A percentile compares a stretch with the other conserved stretches of the same genome.
These are phyloP conservation scores for Phyllopteryx taeniolatus DNA, from an alignment of 2,113 vertebrate species.

Conservation along the genomic window DNA sequence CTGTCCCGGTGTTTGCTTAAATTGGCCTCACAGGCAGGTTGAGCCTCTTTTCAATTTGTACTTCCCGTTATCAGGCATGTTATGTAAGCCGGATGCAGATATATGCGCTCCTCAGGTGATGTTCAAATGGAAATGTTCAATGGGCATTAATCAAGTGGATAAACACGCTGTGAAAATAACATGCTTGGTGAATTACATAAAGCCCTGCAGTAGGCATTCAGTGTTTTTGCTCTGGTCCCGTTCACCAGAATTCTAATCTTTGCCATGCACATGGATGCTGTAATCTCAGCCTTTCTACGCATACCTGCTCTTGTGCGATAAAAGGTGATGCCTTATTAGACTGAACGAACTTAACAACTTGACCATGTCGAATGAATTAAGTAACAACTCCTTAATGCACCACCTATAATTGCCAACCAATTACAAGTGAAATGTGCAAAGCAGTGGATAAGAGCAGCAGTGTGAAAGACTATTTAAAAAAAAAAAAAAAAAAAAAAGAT, in stretches of 20 bases:
- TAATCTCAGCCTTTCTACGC: conserved; percentile 28
- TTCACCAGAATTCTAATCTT: conserved; percentile 35
- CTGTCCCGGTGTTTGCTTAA: conserved; percentile 65
- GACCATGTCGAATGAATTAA: conserved; percentile 41
- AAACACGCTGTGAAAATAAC: conserved; percentile 37
- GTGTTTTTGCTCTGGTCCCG: conserved; percentile 16
- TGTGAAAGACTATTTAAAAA: conserved; percentile 40
- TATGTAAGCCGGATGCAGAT: conserved; percentile 43
- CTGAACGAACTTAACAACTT: conserved; percentile 38
- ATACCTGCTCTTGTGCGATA: conserved; percentile 35
- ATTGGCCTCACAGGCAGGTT: conserved; percentile 58
- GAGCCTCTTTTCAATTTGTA: conserved; percentile 61
- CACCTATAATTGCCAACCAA: conserved; percentile 33
- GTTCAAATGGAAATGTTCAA: conserved; percentile 34
- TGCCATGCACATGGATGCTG: conserved; percentile 28
- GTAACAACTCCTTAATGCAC: conserved; percentile 30
- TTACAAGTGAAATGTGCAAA: conserved; percentile 42
- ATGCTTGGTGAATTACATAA: conserved; percentile 21
- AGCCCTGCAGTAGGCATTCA: conserved; percentile 1
- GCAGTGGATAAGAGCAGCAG: conserved; percentile 31
- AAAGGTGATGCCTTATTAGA: conserved; percentile 28
- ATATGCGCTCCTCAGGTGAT: conserved; percentile 50
- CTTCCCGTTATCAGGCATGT: conserved; percentile 56
- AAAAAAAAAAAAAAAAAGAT: conserved; percentile 25
- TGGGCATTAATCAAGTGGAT: conserved; percentile 40